Evolutionary conservation across 2,113 vertebrate species (phyloP), one percentile per base, ranked within the genome.

Genomic region (Nannobrachium achirus): DNA sequence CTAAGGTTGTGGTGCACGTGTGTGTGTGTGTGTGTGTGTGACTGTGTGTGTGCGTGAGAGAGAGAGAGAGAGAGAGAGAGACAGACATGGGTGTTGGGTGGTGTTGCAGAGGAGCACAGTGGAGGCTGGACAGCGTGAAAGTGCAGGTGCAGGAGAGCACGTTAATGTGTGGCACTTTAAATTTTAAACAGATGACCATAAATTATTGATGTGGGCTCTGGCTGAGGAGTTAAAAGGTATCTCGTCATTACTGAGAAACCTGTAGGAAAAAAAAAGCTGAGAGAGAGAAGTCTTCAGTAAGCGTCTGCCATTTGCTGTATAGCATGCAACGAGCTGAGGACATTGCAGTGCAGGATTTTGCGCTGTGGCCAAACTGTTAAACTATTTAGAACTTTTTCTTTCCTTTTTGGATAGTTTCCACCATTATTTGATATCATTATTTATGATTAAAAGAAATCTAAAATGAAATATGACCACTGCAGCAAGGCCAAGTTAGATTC

Each of bases 191-290:
- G 91, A 86, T 81, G 76, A 84, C 72, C 68, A 80, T 93, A 79
- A 92, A 93, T 92, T 86, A 92, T 93, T 93, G 86, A 93, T 90
- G 85, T 70, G 40, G 78, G 82, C 89, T 92, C 89, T 76, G 89
- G 89, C 88, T 90, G 91, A 81, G 88, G 87, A 93, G 91, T 92
- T 92, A 92, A 93, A 92, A 92, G 89, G 92, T 90, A 92, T 88
- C 91, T 92, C 81, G 80, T 92, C 90, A 87, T 92, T 92, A 90
- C 87, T 46, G 78, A 56, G 70, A 20, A 78, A 77, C 58, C 74
- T 63, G 75, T 63, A 81, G 76, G 65, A 84, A 58, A 79, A 82
- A 84, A 58, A 79, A 82, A 80, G 70, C 72, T 76, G 73, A 65
- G 74, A 75, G 69, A 65, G 73, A 73, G 67, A 82, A 73, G 73